Evolutionary conservation across 2,113 vertebrate genomes (phyloP), one percentile per base, ranked within the genome.

Genomic region (Macaca mulatta): DNA sequence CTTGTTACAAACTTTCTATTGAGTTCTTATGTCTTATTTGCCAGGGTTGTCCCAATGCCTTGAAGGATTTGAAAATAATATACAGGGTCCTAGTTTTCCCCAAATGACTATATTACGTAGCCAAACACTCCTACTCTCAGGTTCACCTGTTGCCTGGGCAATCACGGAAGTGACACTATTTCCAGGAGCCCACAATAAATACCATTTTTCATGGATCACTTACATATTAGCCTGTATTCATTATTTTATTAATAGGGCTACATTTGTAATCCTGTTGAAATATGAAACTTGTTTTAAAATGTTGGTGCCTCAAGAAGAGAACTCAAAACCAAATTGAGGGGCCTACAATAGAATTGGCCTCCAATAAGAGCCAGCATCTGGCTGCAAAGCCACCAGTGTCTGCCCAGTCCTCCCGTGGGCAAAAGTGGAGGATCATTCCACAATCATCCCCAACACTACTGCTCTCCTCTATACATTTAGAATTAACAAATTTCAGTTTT

Each of bases 271-370:
- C 1, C 20, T 67, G 14, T 11, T 52, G 25, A 90, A 50, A 13
- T 38, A 74, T 5, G n/a, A 25, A 23, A 80, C 52, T 79, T 61
- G 40, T 78, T 93, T 83, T 89, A 18, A 50, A 59, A 48, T 35
- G 32, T 78, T 57, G 10, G 0, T 40, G 48, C 5, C 35, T 90
- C 30, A 10, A 8, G 30, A 86, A 6, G 8, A 52, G 79, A 79
- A 4, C n/a, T 93, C 22, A 80, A 85, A 50, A 64, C 14, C 3
- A 18, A 93, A 52, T 69, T 52, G 90, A 72, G 4, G 48, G 27
- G 2, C 43, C 27, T 30, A 4, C 27, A 35, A 30, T 32, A 69
- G 27, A 32, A 45, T 0, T 5, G 48, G 3, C 14, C 12, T 69
- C 23, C 22, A 4, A 2, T 4, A 59, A 57, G 38, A 78, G 20